phyloP scores from a whole-genome alignment of 1,140 invertebrate genomes.

The Hypsibius dujardini region DNA sequence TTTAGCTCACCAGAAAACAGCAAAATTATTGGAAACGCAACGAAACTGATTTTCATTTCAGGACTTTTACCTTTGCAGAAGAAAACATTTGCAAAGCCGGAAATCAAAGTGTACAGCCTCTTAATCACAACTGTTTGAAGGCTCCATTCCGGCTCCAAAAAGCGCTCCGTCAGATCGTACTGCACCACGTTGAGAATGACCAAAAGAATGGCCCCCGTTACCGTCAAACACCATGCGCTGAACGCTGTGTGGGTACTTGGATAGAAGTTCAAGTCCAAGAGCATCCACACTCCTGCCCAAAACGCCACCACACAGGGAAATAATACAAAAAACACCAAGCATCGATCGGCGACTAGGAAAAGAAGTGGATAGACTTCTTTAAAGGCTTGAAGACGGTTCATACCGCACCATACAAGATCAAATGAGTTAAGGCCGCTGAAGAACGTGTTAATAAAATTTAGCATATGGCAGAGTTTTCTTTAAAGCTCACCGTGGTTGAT shows the following conservation, averaged over 20 bases:
- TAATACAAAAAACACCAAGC: constrained; percentile 50
- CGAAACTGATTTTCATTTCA: no score
- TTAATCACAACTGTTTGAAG: not conserved
- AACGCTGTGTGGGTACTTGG: constrained; percentile 35
- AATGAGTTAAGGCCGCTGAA: no score
- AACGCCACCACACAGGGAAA: constrained; percentile 60
- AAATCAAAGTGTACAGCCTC: not conserved
- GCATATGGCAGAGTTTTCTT: no score
- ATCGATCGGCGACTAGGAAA: constrained; percentile 39
- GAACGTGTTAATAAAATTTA: no score
- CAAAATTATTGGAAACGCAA: no score
- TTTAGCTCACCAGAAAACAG: no score
- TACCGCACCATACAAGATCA: no score
- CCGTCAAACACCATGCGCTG: constrained; percentile 39
- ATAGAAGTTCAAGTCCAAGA: constrained; percentile 42
- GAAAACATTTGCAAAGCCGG: constrained; percentile 39
- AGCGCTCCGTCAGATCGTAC: constrained; percentile 34
- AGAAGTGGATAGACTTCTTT: not conserved
- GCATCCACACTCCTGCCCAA: constrained; percentile 66
- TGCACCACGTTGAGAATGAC: constrained; percentile 48
- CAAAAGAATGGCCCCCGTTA: constrained; percentile 47
- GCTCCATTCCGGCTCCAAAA: not conserved
- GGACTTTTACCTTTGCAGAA: constrained; percentile 49
- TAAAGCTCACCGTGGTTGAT: no score
- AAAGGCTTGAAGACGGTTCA: no score